These are phyloP conservation scores for Drosophila lowei DNA, from an alignment of 1,140 invertebrate species.

Conservation along the genomic window DNA sequence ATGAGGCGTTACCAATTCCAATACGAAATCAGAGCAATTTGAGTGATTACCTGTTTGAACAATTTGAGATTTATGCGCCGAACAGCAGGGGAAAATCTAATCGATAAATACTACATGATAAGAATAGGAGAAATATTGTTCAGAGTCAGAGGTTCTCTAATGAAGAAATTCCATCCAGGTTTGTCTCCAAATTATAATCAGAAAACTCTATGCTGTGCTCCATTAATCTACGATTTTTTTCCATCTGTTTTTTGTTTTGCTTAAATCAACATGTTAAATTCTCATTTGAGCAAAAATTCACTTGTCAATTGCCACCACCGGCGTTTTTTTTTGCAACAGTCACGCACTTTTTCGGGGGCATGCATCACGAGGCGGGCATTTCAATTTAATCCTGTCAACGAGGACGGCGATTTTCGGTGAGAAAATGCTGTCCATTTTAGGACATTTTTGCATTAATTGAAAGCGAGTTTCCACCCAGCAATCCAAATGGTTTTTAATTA, in stretches of 20 bases:
- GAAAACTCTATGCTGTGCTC: no score
- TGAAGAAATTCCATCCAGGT: no score
- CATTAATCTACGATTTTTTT: no score
- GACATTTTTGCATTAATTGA: constrained; percentile 74
- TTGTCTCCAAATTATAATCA: no score
- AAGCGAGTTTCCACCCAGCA: constrained; percentile 48
- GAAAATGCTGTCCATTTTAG: constrained; percentile 68
- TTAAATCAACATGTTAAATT: constrained; percentile 33
- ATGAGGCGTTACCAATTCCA: constrained; percentile 51
- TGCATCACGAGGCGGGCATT: constrained; percentile 47
- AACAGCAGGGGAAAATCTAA: constrained; percentile 16
- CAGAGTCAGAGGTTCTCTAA: no score
- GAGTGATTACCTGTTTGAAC: constrained; percentile 69
- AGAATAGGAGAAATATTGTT: background rate
- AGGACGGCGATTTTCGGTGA: constrained; percentile 56
- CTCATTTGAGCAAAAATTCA: constrained; percentile 24
- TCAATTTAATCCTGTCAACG: constrained; percentile 55
- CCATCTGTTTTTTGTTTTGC: no score
- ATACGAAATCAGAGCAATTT: constrained; percentile 68
- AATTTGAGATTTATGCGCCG: constrained; percentile 68
- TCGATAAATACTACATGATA: constrained; percentile 7
- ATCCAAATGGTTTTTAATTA: constrained; percentile 71
- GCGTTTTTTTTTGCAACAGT: constrained; percentile 26
- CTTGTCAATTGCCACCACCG: constrained; percentile 14
- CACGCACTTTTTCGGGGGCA: constrained; percentile 17